Conservation (phyloP, 2,888 invertebrate genomes). For the Ormyrus thymus region DNA sequence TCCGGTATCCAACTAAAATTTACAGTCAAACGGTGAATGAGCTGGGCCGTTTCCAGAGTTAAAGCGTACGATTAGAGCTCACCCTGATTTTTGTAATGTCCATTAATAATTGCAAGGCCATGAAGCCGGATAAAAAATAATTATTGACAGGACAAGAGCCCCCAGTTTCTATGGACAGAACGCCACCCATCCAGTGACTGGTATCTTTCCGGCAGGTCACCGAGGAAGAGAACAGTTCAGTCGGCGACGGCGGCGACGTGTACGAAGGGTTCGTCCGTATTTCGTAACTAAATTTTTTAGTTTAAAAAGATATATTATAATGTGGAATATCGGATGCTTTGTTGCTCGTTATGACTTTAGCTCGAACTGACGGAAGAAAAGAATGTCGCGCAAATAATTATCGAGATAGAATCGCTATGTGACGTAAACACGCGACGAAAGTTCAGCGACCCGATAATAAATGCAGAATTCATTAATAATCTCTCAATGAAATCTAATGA, state of each 20-base stretch:
- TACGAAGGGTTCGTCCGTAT: constrained; percentile 84
- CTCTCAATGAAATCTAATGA: too few species aligned
- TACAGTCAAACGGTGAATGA: background rate
- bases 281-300: constrained; percentile 78
- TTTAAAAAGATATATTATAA: background rate
- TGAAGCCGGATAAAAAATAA: constrained; percentile 86
- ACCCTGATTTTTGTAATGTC: constrained; percentile 86
- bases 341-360: too few species aligned
- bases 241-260: constrained; percentile 81
- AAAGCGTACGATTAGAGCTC: constrained; percentile 52
- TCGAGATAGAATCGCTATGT: background rate
- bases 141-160: constrained; percentile 85
- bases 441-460: constrained; percentile 1
- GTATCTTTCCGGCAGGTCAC: constrained; percentile 82
- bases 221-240: constrained; percentile 80
- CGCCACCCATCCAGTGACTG: constrained; percentile 79
- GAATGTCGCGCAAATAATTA: constrained; percentile 1
- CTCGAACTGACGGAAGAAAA: background rate
- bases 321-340: too few species aligned
- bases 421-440: background rate
- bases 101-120: constrained; percentile 83
- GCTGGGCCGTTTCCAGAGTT: too few species aligned
- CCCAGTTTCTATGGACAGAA: constrained; percentile 82
- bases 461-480: background rate
- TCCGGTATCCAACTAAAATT: constrained; percentile 79